Base-by-base conservation (phyloP, 2,113 vertebrate genomes). In the Dissostichus mawsoni region DNA sequence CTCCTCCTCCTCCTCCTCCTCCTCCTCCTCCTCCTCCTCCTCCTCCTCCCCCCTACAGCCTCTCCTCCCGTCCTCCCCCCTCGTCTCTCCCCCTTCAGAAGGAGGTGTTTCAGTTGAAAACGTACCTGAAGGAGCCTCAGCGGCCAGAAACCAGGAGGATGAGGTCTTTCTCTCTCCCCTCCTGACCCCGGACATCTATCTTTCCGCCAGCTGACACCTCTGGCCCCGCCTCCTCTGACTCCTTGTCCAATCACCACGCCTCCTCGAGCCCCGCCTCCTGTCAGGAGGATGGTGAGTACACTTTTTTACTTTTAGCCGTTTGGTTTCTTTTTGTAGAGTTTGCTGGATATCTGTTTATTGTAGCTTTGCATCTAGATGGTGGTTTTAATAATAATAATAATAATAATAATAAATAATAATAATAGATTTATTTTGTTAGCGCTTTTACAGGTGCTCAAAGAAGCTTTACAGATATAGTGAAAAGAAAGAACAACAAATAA, bases 81-180 rank as follows among this genome's bases (percentile, higher is more conserved):
- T 92, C 95, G 2, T 2, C 47, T 2, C 44, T 36, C 83, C 94
- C 93, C 78, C 91, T 61, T 93, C 96, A 96, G 87, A 94, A 96
- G 87, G 93, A 94, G 68, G 87, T 36, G 25, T 97, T 98, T 85
- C 96, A 89, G 7, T 94, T 98, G 16, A 96, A 98, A 88, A 96
- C 95, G 48, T 98, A 97, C 68, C 95, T 96, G 80, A 95, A 95
- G 8, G 97, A 98, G 87, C 97, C 97, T 0, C 94, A 96, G 89
- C 94, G 97, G 64, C 93, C 92, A 5, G 97, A 97, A 86, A 92
- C 96, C 52, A 94, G 97, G 71, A 92, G 91, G 69, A 69, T 95
- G 77, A 96, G 96, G 52, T 96, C 96, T 56, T 97, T 93, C 79
- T 95, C 96, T n/a, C 8, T 96, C 96, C 0, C 97, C 97, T 18